These are phyloP conservation scores for Furcifer pardalis DNA, from an alignment of 2,797 vertebrate species.

Conservation along the genomic window DNA sequence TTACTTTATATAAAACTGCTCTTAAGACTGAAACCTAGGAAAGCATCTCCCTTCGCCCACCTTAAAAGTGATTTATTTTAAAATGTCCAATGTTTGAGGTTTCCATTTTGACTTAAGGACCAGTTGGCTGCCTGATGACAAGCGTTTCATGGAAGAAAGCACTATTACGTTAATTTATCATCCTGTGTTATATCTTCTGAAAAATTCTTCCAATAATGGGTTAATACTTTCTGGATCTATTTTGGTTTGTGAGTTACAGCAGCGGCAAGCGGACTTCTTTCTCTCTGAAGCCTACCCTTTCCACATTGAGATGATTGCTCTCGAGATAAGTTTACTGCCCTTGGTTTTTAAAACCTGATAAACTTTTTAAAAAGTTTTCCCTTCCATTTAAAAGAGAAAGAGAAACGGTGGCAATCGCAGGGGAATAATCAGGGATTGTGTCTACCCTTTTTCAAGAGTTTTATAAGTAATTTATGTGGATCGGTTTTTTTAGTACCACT, in stretches of 20 bases:
- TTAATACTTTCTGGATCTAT: conserved; percentile 62
- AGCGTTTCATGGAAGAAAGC: conserved; percentile 37
- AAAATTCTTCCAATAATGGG: conserved; percentile 36
- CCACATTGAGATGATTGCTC: conserved; percentile 76
- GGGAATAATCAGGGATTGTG: conserved; percentile 72
- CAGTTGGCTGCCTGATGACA: conserved; percentile 4
- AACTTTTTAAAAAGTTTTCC: conserved; percentile 60
- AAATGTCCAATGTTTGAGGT: conserved; percentile 26
- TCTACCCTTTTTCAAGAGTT: conserved; percentile 72
- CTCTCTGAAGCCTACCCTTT: conserved; percentile 71
- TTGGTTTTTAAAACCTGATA: conserved; percentile 71
- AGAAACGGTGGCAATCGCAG: conserved; percentile 57
- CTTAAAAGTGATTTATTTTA: conserved; percentile 26
- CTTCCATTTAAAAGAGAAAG: conserved; percentile 35
- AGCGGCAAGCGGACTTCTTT: conserved; percentile 67
- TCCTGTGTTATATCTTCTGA: conserved; percentile 41
- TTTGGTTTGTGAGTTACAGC: conserved; percentile 63
- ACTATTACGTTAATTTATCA: conserved; percentile 35
- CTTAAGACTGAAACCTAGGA: conserved; percentile 17
- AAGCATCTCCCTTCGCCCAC: conserved; percentile 14
- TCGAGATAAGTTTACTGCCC: conserved; percentile 77
- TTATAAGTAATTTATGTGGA: conserved; percentile 77
- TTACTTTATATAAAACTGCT: neutral
- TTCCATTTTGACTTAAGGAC: conserved; percentile 34
- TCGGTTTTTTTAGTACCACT: conserved; percentile 74